These are phyloP conservation scores for Lasioglossum marginatum DNA, from an alignment of 2,888 invertebrate species.

Conservation along the genomic window DNA sequence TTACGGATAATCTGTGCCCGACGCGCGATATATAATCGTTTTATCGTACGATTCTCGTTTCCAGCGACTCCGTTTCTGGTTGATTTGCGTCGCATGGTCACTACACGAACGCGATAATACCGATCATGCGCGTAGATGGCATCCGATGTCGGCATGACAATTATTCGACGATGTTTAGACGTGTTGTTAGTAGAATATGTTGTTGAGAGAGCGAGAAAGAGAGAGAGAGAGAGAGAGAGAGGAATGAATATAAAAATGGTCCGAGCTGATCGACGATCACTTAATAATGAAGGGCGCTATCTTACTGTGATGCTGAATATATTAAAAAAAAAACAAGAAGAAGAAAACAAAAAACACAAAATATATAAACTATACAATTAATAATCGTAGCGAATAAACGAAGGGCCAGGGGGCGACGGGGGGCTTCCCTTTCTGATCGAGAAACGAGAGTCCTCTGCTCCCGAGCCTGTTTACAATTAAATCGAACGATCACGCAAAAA, in stretches of 20 bases:
- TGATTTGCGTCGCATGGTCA: background rate
- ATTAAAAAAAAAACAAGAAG: background rate
- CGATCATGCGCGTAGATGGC: conserved; percentile 52
- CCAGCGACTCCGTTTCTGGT: conserved; percentile 16
- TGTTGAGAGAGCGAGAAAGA: conserved; percentile 71
- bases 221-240: background rate
- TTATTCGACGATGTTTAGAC: conserved; percentile 72
- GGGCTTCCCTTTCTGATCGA: background rate
- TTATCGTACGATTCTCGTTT: conserved; percentile 23
- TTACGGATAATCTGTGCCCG: conserved; percentile 10
- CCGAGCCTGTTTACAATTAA: conserved; percentile 55
- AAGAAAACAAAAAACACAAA: conserved; percentile 66
- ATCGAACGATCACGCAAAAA: conserved; percentile 56
- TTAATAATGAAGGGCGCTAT: conserved; percentile 83
- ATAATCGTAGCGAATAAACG: conserved; percentile 67
- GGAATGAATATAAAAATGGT: conserved; percentile 74
- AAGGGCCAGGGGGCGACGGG: background rate
- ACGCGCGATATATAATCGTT: background rate
- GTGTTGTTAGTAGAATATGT: conserved; percentile 81
- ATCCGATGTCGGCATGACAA: conserved; percentile 6
- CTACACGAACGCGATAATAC: conserved; percentile 16
- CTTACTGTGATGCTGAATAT: conserved; percentile 84
- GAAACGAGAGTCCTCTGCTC: conserved; percentile 17
- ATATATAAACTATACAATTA: conserved; percentile 63
- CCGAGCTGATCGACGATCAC: conserved; percentile 79